phyloP scores from a whole-genome alignment of 1,140 invertebrate species.

The Anastrepha ludens region DNA sequence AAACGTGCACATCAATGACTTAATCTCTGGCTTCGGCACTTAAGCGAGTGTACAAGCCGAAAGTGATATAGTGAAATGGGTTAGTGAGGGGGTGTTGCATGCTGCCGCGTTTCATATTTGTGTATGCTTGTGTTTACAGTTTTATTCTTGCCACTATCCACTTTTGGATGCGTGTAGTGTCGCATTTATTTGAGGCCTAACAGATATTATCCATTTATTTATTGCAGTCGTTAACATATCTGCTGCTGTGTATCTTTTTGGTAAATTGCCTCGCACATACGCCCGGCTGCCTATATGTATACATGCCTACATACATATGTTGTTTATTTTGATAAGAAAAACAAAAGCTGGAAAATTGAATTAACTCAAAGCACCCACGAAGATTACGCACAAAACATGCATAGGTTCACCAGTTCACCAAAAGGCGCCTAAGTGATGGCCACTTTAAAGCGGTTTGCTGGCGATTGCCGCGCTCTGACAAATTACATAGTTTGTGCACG shows the following conservation, averaged over 20 bases:
- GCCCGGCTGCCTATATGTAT: too few relatives aligned
- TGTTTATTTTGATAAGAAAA: slow-evolving; percentile 61
- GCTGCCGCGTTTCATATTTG: too few relatives aligned
- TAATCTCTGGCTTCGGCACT: slow-evolving; percentile 70
- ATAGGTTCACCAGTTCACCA: neutral
- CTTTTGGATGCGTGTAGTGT: slow-evolving; percentile 42
- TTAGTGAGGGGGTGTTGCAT: neutral
- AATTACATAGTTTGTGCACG: slow-evolving; percentile 18
- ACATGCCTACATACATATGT: neutral
- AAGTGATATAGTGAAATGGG: neutral
- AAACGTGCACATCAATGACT: slow-evolving; percentile 70
- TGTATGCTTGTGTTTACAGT: slow-evolving; percentile 56
- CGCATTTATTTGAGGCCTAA: slow-evolving; percentile 59
- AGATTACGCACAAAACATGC: neutral
- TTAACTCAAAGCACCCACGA: slow-evolving; percentile 23
- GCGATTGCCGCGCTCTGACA: neutral
- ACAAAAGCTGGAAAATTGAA: slow-evolving; percentile 47
- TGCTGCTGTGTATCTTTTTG: slow-evolving; percentile 56
- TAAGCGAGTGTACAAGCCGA: slow-evolving; percentile 58
- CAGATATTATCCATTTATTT: slow-evolving; percentile 74
- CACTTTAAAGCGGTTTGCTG: slow-evolving; percentile 17
- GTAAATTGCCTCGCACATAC: neutral
- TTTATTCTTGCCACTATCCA: slow-evolving; percentile 30
- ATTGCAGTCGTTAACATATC: slow-evolving; percentile 74
- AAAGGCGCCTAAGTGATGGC: slow-evolving; percentile 8